Conservation (phyloP, 2,888 invertebrate species). For the Hemithea aestivaria region DNA sequence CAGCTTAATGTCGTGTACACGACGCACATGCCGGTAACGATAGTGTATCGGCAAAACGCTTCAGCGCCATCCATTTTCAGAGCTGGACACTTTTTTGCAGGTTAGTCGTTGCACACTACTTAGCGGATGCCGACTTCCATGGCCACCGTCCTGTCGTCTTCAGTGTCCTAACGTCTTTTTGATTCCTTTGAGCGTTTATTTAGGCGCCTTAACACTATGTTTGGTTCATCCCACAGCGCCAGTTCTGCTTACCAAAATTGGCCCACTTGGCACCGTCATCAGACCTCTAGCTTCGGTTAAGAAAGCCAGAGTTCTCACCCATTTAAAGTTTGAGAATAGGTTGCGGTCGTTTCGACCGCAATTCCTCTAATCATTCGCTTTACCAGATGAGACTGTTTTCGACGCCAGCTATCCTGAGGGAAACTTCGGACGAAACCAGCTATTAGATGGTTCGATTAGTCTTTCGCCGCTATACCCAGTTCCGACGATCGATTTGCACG, state of each 20-base stretch:
- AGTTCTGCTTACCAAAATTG: slow-evolving; percentile 89
- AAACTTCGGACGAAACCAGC: slow-evolving; percentile 88
- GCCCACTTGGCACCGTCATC: slow-evolving; percentile 83
- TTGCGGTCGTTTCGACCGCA: slow-evolving; percentile 84
- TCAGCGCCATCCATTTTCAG: slow-evolving; percentile 84
- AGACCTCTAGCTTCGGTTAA: slow-evolving; percentile 76
- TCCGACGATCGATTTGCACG: slow-evolving; percentile 89
- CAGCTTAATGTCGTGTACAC: slow-evolving; percentile 54
- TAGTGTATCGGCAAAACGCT: slow-evolving; percentile 74
- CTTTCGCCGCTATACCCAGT: slow-evolving; percentile 86
- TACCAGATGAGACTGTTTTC: slow-evolving; percentile 81
- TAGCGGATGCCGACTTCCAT: slow-evolving; percentile 86
- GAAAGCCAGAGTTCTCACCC: slow-evolving; percentile 83
- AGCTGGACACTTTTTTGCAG: slow-evolving; percentile 81
- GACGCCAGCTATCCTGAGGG: slow-evolving; percentile 85
- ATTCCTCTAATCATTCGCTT: slow-evolving; percentile 87
- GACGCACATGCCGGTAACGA: slow-evolving; percentile 56
- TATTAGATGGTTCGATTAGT: slow-evolving; percentile 88
- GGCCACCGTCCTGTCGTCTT: slow-evolving; percentile 77
- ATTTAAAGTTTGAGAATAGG: slow-evolving; percentile 90
- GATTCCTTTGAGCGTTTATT: slow-evolving; percentile 70
- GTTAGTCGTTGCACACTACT: slow-evolving; percentile 79
- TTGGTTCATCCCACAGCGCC: slow-evolving; percentile 89
- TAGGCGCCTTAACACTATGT: slow-evolving; percentile 84
- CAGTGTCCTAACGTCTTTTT: slow-evolving; percentile 55